Conservation (phyloP, 1,140 invertebrate genomes). For the Hyposmocoma kahamanoa region DNA sequence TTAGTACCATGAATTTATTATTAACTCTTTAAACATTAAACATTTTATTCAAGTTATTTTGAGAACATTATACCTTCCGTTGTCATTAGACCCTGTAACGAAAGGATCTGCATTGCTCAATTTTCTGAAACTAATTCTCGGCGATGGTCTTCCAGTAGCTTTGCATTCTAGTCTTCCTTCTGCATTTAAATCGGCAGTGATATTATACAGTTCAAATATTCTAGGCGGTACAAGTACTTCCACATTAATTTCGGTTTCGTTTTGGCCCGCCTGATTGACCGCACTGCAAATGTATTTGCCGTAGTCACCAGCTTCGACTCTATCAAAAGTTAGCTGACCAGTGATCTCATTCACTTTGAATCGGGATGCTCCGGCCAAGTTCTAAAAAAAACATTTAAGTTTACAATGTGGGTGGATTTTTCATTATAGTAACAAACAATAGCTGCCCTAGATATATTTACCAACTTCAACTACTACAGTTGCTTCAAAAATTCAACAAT, state of each 20-base stretch:
- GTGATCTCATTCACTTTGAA: constrained; percentile 83
- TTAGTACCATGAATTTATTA: constrained; percentile 9
- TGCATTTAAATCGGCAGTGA: constrained; percentile 77
- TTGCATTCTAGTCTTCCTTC: constrained; percentile 83
- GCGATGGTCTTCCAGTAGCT: constrained; percentile 84
- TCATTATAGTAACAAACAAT: no score
- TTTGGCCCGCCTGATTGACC: constrained; percentile 84
- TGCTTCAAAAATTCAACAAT: no score
- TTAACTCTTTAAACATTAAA: no score
- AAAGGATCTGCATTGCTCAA: constrained; percentile 75
- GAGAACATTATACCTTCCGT: constrained; percentile 74
- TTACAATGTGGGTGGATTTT: no score
- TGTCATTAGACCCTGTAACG: constrained; percentile 76
- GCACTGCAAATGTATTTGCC: constrained; percentile 89
- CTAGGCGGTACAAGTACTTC: constrained; percentile 84
- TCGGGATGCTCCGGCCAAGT: constrained; percentile 80
- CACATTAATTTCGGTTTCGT: constrained; percentile 77
- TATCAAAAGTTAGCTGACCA: constrained; percentile 82
- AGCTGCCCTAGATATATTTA: no score
- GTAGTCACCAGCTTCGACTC: constrained; percentile 84
- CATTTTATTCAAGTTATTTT: no score
- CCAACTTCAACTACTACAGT: no score
- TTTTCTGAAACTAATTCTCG: constrained; percentile 83
- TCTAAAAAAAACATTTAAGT: no score
- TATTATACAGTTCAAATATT: constrained; percentile 85